Evolutionary conservation across 2,113 vertebrate genomes (phyloP).

Genomic region (Grammomys dolichurus): DNA sequence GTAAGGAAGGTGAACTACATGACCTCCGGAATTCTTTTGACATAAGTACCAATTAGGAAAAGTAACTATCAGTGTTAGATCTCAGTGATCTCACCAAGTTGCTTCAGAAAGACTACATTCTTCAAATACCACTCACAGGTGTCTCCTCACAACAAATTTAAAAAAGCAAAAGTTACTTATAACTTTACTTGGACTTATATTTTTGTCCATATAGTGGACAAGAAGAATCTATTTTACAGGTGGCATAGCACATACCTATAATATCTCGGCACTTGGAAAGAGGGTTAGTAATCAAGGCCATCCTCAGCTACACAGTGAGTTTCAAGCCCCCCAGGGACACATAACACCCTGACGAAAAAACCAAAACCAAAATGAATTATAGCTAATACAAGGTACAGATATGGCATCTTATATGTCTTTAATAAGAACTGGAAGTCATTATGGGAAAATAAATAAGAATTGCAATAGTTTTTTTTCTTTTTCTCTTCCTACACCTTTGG

Average conservation of each 20-base stretch:
- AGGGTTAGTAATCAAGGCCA: background rate
- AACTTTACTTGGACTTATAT: slow-evolving; percentile 62
- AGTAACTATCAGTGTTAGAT: background rate
- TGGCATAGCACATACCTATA: background rate
- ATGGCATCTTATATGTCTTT: slow-evolving; percentile 45
- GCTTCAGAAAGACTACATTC: slow-evolving; percentile 38
- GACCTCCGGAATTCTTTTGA: slow-evolving; percentile 13
- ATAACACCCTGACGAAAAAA: background rate
- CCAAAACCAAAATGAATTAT: background rate
- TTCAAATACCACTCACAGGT: slow-evolving; percentile 58
- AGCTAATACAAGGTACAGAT: slow-evolving; percentile 29
- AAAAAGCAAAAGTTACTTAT: slow-evolving; percentile 25
- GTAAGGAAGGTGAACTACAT: slow-evolving; percentile 43
- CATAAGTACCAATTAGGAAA: slow-evolving; percentile 56
- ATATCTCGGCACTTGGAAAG: background rate
- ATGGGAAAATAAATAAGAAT: slow-evolving; percentile 49
- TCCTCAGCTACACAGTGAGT: background rate
- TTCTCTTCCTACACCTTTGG: background rate
- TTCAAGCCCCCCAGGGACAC: background rate
- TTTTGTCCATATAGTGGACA: slow-evolving; percentile 55
- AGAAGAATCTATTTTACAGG: slow-evolving; percentile 49
- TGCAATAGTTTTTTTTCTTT: slow-evolving; percentile 27
- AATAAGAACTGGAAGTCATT: slow-evolving; percentile 56
- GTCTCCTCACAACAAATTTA: slow-evolving; percentile 48
- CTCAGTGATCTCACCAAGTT: slow-evolving; percentile 41